These are phyloP conservation scores for Solenodon paradoxus DNA, from an alignment of 2,113 vertebrate genomes.

Conservation along the genomic window DNA sequence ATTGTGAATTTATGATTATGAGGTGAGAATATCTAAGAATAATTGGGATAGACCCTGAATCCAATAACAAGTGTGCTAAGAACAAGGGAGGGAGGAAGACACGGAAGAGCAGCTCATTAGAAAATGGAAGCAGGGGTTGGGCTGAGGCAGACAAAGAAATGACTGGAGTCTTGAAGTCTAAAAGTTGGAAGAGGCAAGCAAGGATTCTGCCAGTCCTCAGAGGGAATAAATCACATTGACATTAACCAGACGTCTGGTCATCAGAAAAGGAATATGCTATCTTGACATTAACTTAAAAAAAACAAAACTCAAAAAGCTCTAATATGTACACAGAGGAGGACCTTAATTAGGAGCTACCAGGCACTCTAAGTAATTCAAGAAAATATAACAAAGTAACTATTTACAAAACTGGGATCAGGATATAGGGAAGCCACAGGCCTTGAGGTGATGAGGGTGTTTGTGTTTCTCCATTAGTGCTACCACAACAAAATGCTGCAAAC, in stretches of 20 bases:
- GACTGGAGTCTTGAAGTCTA: no score
- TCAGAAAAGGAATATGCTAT: neutral
- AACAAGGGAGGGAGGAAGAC: neutral
- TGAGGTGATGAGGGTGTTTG: no score
- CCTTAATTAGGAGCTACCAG: constrained; percentile 70
- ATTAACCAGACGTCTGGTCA: neutral
- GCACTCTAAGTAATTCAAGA: constrained; percentile 72
- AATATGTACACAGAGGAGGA: rapidly evolving
- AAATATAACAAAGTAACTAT: neutral
- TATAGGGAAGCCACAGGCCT: neutral
- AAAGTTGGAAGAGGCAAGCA: neutral
- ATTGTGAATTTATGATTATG: neutral
- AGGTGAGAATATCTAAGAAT: neutral
- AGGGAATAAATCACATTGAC: neutral
- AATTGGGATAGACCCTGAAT: neutral
- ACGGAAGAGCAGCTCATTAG: rapidly evolving
- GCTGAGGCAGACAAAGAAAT: no score
- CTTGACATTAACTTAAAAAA: neutral
- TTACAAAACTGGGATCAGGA: neutral
- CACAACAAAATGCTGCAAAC: neutral
- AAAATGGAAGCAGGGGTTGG: neutral
- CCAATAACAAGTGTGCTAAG: neutral
- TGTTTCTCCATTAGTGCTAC: neutral
- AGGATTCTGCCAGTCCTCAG: neutral
- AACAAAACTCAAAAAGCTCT: neutral